Evolutionary conservation across 2,113 vertebrate genomes (phyloP).

Genomic region (Pipra filicauda): DNA sequence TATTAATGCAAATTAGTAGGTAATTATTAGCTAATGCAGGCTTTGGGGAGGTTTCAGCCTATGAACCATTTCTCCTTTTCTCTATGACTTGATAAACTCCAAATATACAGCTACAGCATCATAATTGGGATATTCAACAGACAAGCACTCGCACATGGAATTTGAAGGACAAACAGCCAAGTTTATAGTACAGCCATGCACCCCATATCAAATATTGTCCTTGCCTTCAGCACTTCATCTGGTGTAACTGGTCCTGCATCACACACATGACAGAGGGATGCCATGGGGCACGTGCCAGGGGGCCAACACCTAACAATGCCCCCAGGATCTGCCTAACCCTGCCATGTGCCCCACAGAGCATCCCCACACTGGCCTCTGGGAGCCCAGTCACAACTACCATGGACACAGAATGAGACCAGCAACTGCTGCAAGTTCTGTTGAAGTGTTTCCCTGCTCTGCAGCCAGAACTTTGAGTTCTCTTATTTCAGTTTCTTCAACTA

Average conservation of each 20-base stretch:
- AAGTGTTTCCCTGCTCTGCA: background rate
- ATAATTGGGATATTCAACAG: background rate
- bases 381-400: accelerated
- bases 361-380: accelerated
- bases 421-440: background rate
- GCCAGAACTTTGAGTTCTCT: background rate
- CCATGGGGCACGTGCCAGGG: accelerated
- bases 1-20: background rate
- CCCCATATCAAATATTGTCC: background rate
- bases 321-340: background rate
- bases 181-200: background rate
- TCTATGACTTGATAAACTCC: background rate
- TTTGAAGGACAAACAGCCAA: background rate
- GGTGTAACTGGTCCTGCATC: background rate
- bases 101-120: background rate
- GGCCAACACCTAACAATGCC: background rate
- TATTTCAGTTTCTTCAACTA: background rate
- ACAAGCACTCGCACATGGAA: background rate
- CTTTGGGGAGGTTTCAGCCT: background rate
- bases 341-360: background rate
- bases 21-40: background rate
- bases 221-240: background rate
- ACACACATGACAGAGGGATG: accelerated
- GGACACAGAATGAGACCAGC: background rate
- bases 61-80: background rate